These are phyloP conservation scores for Gambelia wislizenii DNA, from an alignment of 2,797 vertebrate genomes.

Conservation along the genomic window DNA sequence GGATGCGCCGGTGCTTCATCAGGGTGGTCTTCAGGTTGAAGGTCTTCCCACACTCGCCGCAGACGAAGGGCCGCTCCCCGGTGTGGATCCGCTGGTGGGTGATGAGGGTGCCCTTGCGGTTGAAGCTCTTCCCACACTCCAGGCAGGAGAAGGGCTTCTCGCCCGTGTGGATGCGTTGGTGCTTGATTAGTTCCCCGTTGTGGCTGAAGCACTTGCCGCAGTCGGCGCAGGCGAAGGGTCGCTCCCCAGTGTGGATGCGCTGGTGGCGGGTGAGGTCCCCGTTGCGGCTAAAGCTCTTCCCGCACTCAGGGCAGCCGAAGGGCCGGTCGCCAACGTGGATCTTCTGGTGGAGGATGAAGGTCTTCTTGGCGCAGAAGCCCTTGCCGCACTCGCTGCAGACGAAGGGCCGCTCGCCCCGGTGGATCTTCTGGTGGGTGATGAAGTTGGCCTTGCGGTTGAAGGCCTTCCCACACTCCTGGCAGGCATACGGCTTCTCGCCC, in stretches of 20 bases:
- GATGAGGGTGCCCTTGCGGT: conserved; percentile 87
- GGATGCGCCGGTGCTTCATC: conserved; percentile 62
- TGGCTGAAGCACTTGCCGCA: conserved; percentile 89
- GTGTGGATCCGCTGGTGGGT: conserved; percentile 87
- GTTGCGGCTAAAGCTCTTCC: conserved; percentile 87
- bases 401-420: conserved; percentile 63
- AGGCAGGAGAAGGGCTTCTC: conserved; percentile 84
- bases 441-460: conserved; percentile 64
- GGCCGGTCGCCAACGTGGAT: conserved; percentile 78
- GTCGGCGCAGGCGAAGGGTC: conserved; percentile 84
- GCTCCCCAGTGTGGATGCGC: conserved; percentile 85
- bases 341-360: conserved; percentile 67
- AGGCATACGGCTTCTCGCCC: conserved; percentile 51
- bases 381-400: conserved; percentile 61
- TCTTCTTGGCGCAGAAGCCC: conserved; percentile 68
- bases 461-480: conserved; percentile 52
- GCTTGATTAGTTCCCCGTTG: conserved; percentile 87
- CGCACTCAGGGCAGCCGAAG: conserved; percentile 86
- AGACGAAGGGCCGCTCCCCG: conserved; percentile 73
- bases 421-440: conserved; percentile 63
- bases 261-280: conserved; percentile 89
- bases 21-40: conserved; percentile 70
- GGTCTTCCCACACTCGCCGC: conserved; percentile 76
- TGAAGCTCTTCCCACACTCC: conserved; percentile 86
- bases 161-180: conserved; percentile 87